phyloP scores from a whole-genome alignment of 2,888 invertebrate species.

The Zeuzera pyrina region DNA sequence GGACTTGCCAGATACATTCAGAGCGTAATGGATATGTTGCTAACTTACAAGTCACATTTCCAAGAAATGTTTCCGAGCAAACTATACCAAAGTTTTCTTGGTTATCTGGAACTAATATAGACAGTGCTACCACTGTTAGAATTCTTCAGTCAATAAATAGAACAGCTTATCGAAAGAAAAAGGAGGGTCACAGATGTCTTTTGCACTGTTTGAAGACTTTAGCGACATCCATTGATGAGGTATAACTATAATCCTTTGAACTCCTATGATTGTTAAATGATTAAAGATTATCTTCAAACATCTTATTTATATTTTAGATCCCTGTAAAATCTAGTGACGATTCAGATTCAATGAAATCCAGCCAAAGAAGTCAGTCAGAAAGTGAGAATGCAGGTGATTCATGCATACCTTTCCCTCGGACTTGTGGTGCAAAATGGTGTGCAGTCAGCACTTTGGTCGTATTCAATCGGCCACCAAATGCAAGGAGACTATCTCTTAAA shows the following conservation, averaged over 20 bases:
- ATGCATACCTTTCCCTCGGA: slow-evolving; percentile 94
- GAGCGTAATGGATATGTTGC: slow-evolving; percentile 68
- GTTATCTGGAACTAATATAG: slow-evolving; percentile 73
- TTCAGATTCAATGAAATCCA: slow-evolving; percentile 59
- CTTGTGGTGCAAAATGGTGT: slow-evolving; percentile 94
- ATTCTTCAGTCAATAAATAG: slow-evolving; percentile 86
- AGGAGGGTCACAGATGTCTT: slow-evolving; percentile 88
- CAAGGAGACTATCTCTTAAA: slow-evolving; percentile 76
- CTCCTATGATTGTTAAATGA: too few relatives aligned
- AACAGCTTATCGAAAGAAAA: slow-evolving; percentile 86
- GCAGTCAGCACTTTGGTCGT: slow-evolving; percentile 89
- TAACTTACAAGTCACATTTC: slow-evolving; percentile 74
- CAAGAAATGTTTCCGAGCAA: slow-evolving; percentile 60
- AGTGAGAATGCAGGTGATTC: slow-evolving; percentile 77
- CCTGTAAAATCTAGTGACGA: slow-evolving; percentile 72
- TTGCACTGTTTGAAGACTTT: slow-evolving; percentile 84
- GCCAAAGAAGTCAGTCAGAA: slow-evolving; percentile 62
- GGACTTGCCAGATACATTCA: slow-evolving; percentile 74
- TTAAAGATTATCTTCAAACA: too few relatives aligned
- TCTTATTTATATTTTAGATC: slow-evolving; percentile 40
- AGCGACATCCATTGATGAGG: slow-evolving; percentile 64
- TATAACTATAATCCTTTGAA: too few relatives aligned
- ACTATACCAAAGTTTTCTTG: slow-evolving; percentile 67
- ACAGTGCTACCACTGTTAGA: slow-evolving; percentile 79
- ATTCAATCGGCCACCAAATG: slow-evolving; percentile 83